A percentile compares a stretch with the other conserved stretches of the same genome.
phyloP scores from a whole-genome alignment of 2,888 invertebrate species.

The Lydus trimaculatus region DNA sequence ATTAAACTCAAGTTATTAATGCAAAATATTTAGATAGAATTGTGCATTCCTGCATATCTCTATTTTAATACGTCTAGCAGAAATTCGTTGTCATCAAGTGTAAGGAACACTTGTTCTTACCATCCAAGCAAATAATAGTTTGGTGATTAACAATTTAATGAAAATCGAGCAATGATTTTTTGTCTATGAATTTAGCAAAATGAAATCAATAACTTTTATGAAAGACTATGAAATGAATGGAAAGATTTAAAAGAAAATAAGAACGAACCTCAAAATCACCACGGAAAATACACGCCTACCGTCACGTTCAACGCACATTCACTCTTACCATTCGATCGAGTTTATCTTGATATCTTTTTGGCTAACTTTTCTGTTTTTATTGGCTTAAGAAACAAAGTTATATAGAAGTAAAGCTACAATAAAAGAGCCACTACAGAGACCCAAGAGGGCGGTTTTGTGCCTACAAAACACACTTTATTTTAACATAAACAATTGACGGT shows the following conservation, averaged over 20 bases:
- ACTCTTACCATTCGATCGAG: slow-evolving; percentile 32
- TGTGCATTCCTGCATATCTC: background rate
- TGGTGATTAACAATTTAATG: background rate
- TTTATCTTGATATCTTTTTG: slow-evolving; percentile 38
- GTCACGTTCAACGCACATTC: slow-evolving; percentile 29
- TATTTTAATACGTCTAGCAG: background rate
- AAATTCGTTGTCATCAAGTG: background rate
- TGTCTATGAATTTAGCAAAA: no score
- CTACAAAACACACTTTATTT: background rate
- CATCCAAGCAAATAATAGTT: no score
- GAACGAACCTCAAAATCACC: background rate
- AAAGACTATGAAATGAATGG: background rate
- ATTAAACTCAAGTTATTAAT: background rate
- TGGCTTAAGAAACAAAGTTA: slow-evolving; percentile 42
- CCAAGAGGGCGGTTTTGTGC: slow-evolving; percentile 22
- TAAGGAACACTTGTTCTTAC: background rate
- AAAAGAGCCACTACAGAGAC: slow-evolving; percentile 12
- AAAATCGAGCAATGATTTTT: background rate
- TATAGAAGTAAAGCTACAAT: slow-evolving; percentile 23
- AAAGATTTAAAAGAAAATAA: background rate
- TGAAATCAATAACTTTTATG: background rate
- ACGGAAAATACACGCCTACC: slow-evolving; percentile 20
- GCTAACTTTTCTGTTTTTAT: slow-evolving; percentile 39
- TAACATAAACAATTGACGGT: background rate
- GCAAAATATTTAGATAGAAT: background rate